Evolutionary conservation across 2,888 invertebrate genomes (phyloP), one percentile per base, ranked within the genome.

Genomic region (Leucophenga maculata): DNA sequence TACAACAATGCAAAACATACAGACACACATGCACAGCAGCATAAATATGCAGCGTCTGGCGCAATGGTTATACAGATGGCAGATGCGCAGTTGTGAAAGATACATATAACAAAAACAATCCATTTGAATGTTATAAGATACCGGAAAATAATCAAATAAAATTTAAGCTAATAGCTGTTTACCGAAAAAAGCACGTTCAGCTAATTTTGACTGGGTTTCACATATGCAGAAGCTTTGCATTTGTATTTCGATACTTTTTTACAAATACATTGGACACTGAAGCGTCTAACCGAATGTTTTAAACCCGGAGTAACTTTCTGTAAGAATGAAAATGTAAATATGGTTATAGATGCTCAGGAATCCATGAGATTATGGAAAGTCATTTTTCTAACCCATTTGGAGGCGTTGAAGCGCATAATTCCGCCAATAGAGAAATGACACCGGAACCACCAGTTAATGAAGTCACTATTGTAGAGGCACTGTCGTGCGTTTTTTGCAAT

Each of bases 1-100:
- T 44, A 14, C 46, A 31, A 14, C 16, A 44, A 18, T 13, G 18
- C 32, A n/a, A 13, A n/a, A n/a, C 26, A 8, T 46, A 32, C 52
- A 69, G 48, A 48, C n/a, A 67, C 31, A 31, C 68, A 70, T 68
- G 68, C 71, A 74, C 76, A 76, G 67, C 74, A 20, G 9, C 20
- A 54, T 20, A 54, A 18, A 20, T 20, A 54, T 32, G 31, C 22
- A 26, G 39, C 32, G 11, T 16, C n/a, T 46, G 46, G 62, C 22
- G 39, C 46, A 62, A 44, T 18, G 16, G 20, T 46, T 62, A 59
- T 11, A 20, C 31, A 62, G 44, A 44, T 20, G 39, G 62, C 62
- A 31, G 31, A 50, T 57, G n/a, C 13, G 26, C 11, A n/a, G 16
- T n/a, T 31, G 57, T 39, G 8, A 22, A 22, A n/a, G 11, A 57